Evolutionary conservation across 2,797 vertebrate species (phyloP).

Genomic region (Microctenopoma steveboyesi): DNA sequence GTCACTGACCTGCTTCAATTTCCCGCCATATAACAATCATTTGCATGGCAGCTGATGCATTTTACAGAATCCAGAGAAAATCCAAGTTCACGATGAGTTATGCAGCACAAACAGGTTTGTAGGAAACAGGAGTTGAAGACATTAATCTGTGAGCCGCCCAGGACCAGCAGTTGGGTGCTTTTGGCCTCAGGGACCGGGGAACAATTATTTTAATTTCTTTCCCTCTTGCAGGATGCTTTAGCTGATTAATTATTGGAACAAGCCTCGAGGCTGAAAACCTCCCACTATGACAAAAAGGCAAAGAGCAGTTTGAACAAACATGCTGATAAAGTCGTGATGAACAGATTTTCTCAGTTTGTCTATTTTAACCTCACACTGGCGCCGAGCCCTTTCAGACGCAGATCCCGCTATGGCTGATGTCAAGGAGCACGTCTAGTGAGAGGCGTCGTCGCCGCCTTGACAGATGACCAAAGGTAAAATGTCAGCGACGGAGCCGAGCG

Average conservation of each 20-base stretch:
- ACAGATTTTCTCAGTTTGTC: slow-evolving; percentile 10
- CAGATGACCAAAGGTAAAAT: slow-evolving; percentile 38
- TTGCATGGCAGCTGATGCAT: neutral
- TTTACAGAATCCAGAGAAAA: neutral
- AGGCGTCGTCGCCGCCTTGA: slow-evolving; percentile 18
- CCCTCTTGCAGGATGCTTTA: slow-evolving; percentile 30
- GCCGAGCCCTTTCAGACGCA: neutral
- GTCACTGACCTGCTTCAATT: neutral
- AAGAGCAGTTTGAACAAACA: slow-evolving; percentile 41
- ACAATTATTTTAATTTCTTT: slow-evolving; percentile 24
- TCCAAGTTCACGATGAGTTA: slow-evolving; percentile 16
- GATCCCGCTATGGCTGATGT: slow-evolving; percentile 34
- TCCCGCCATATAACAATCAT: neutral
- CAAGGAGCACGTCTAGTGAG: slow-evolving; percentile 37
- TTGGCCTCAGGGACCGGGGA: slow-evolving; percentile 19
- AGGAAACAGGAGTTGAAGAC: slow-evolving; percentile 1
- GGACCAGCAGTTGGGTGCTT: neutral
- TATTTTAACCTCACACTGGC: neutral
- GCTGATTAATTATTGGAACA: slow-evolving; percentile 53
- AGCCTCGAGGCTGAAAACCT: slow-evolving; percentile 29
- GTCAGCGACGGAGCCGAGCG: slow-evolving; percentile 9
- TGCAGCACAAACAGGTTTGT: slow-evolving; percentile 17
- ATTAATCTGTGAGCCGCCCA: slow-evolving; percentile 3
- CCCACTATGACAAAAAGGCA: slow-evolving; percentile 26
- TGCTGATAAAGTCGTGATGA: slow-evolving; percentile 9